A percentile compares a stretch with the other conserved stretches of the same genome.
These are phyloP conservation scores for Danionella cerebrum DNA, from an alignment of 2,113 vertebrate genomes.

Conservation along the genomic window DNA sequence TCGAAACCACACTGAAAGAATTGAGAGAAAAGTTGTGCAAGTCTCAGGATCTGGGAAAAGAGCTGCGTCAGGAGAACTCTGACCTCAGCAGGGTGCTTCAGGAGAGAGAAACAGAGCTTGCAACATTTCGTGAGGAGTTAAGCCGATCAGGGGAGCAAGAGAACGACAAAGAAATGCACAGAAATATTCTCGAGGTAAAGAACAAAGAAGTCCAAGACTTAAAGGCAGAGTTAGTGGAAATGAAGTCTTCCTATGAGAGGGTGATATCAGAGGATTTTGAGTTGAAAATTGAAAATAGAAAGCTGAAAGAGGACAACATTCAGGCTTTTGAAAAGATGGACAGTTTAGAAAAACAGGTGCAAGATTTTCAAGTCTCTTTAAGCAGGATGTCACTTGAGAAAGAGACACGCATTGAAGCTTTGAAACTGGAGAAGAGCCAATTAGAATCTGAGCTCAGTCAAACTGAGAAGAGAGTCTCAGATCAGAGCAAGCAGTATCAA, in stretches of 20 bases:
- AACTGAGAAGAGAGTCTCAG: conserved; percentile 62
- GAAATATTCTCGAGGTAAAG: conserved; percentile 53
- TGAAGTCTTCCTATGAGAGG: conserved; percentile 63
- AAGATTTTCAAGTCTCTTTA: conserved; percentile 58
- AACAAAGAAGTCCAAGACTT: conserved; percentile 68
- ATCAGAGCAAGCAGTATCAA: conserved; percentile 72
- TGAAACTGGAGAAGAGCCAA: conserved; percentile 76
- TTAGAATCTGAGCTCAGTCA: conserved; percentile 71
- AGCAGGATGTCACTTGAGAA: conserved; percentile 71
- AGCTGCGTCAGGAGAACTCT: conserved; percentile 58
- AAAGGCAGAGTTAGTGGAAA: conserved; percentile 64
- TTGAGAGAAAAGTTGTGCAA: conserved; percentile 69
- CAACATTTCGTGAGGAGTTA: conserved; percentile 51
- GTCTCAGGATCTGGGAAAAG: conserved; percentile 59
- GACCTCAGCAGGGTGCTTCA: conserved; percentile 65
- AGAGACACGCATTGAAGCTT: conserved; percentile 69
- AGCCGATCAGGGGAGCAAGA: conserved; percentile 41
- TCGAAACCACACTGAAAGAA: conserved; percentile 68
- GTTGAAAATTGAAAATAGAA: conserved; percentile 75
- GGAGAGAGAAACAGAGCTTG: conserved; percentile 67
- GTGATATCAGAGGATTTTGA: conserved; percentile 69
- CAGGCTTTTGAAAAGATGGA: conserved; percentile 45
- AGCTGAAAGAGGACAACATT: conserved; percentile 51
- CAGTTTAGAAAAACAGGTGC: conserved; percentile 65
- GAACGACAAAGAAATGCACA: conserved; percentile 31